Conservation (phyloP, 2,113 vertebrate species). For the Hydrolagus affinis region DNA sequence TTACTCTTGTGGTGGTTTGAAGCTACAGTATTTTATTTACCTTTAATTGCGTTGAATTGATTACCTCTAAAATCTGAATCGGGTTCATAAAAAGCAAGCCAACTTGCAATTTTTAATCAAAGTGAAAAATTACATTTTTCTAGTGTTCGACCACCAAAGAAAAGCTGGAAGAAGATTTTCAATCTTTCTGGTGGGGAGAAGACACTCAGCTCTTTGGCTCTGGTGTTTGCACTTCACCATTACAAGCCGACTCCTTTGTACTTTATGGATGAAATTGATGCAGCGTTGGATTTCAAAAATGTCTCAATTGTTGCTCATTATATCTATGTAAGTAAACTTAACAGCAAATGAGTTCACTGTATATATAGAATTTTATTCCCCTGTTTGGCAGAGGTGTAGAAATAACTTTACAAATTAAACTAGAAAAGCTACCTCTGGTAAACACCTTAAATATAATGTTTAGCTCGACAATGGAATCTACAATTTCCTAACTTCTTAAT, state of each 20-base stretch:
- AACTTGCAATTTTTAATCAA: neutral
- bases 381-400: neutral
- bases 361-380: neutral
- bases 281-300: conserved; percentile 94
- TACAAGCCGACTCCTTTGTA: conserved; percentile 94
- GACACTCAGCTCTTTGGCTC: conserved; percentile 87
- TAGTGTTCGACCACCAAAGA: conserved; percentile 93
- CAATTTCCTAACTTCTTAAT: too few species aligned
- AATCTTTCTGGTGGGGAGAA: conserved; percentile 96
- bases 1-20: neutral
- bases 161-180: conserved; percentile 98
- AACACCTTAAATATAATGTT: neutral
- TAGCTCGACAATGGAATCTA: neutral
- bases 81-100: too few species aligned
- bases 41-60: neutral
- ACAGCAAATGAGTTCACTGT: neutral
- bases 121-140: conserved; percentile 30
- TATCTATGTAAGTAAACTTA: conserved; percentile 79
- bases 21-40: neutral
- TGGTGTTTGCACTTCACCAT: conserved; percentile 94
- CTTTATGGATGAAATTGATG: conserved; percentile 98
- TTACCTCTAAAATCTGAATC: neutral
- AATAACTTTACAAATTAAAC: neutral
- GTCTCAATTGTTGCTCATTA: conserved; percentile 96
- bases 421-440: neutral